phyloP scores from a whole-genome alignment of 64 coral and sea anemone species.

The Trachythela sp. region DNA sequence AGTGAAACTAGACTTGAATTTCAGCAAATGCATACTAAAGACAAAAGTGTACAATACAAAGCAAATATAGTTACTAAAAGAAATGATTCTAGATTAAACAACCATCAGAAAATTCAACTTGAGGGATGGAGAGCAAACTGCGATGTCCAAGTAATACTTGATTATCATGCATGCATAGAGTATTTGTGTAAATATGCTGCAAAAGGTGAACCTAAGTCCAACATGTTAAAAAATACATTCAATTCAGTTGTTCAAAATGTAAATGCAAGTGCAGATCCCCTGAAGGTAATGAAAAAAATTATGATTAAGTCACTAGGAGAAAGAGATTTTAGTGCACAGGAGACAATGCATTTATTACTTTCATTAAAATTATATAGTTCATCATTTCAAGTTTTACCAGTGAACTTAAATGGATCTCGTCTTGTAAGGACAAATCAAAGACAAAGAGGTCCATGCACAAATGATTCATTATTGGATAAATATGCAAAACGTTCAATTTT shows the following conservation, averaged over 20 bases:
- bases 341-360: conserved; percentile 24
- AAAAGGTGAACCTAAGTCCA: not conserved
- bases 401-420: conserved; percentile 13
- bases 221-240: conserved; percentile 8
- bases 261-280: not conserved
- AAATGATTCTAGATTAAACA: too few relatives aligned
- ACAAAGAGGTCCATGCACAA: not conserved
- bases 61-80: conserved; percentile 9
- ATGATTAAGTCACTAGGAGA: too few relatives aligned
- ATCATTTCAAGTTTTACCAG: conserved; percentile 27
- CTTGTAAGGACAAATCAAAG: not conserved
- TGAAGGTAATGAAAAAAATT: too few relatives aligned
- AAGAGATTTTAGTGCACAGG: too few relatives aligned
- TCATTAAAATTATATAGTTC: conserved; percentile 8
- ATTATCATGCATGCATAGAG: not conserved
- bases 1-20: conserved; percentile 6
- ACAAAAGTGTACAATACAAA: conserved; percentile 5
- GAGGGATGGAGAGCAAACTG: not conserved
- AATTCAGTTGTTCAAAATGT: conserved; percentile 9
- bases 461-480: conserved; percentile 12
- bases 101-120: not conserved
- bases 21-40: conserved; percentile 10
- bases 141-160: not conserved
- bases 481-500: conserved; percentile 16
- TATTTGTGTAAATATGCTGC: conserved; percentile 15